Evolutionary conservation across 2,113 vertebrate genomes (phyloP).

Genomic region (Cephalopholis sonnerati): DNA sequence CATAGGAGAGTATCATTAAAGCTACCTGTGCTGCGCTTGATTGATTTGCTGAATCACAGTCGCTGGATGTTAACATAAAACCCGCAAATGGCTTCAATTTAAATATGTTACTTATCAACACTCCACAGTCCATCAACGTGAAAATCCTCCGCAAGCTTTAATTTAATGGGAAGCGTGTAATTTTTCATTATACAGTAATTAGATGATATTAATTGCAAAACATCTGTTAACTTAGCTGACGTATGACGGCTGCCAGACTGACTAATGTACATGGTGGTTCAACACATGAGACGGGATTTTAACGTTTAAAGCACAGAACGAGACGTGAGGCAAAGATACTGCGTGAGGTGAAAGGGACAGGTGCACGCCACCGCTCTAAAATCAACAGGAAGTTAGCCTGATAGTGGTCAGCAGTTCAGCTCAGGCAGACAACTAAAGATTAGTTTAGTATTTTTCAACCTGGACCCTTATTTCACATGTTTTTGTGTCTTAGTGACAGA

Average conservation of each 20-base stretch:
- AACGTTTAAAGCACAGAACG: conserved; percentile 6
- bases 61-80: conserved; percentile 79
- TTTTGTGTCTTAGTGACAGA: no score
- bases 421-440: not conserved
- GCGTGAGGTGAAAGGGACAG: not conserved
- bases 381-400: not conserved
- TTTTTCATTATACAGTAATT: conserved; percentile 83
- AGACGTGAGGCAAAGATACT: not conserved
- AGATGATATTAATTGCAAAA: conserved; percentile 78
- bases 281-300: not conserved
- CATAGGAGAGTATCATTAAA: conserved; percentile 68
- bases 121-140: conserved; percentile 77
- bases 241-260: conserved; percentile 58
- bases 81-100: conserved; percentile 79
- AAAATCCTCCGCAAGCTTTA: conserved; percentile 64
- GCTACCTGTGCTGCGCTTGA: conserved; percentile 70
- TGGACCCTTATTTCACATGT: no score
- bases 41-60: conserved; percentile 76
- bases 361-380: not conserved
- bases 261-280: conserved; percentile 56
- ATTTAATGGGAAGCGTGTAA: conserved; percentile 73
- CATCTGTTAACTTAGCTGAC: conserved; percentile 75
- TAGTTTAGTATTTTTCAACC: no score
- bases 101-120: conserved; percentile 82
- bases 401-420: not conserved